Evolutionary conservation across 2,888 invertebrate species (phyloP), one percentile per base, ranked within the genome.

Genomic region (Drosophila yooni): DNA sequence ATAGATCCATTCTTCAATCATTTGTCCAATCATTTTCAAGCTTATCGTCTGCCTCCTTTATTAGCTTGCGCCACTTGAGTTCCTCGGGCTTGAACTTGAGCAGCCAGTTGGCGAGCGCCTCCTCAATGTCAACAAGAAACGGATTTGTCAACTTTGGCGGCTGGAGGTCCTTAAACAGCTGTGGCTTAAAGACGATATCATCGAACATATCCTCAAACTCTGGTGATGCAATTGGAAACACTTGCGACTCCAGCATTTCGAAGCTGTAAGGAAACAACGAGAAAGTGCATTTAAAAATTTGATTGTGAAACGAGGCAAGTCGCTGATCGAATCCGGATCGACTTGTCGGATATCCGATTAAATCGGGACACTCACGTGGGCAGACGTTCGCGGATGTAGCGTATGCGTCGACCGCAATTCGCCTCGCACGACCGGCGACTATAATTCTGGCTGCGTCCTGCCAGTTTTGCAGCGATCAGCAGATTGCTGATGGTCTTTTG

Each of bases 301-400:
- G 18, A 38, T 18, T 40, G n/a, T 5, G 15, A 36, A 36, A 13
- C 34, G 13, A 13, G 1, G 15, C 13, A 34, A 34, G 34, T 34
- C 15, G 34, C 15, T 34, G 34, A 36, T 36, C 3, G 34, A 13
- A 36, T 36, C 15, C 34, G 34, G 34, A 34, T 40, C n/a, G 10
- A 40, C n/a, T 40, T 40, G n/a, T 0, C 4, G 40, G 4, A 40
- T 40, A 40, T 40, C 40, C 40, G 40, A 40, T 11, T n/a, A n/a
- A 18, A 15, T 27, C 2, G 5, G 13, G 8, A 40, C 13, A 46
- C 46, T 11, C 6, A 70, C 76, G 60, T 68, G 29, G 78, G 76
- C 27, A 79, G 53, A 2, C 38, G 51, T 33, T 82, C 76, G 1
- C 81, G 65, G 18, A 82, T 43, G 33, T 76, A 82, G 7, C 78